Evolutionary conservation across 1,140 invertebrate genomes (phyloP).

Genomic region (Pristionchus pacificus): DNA sequence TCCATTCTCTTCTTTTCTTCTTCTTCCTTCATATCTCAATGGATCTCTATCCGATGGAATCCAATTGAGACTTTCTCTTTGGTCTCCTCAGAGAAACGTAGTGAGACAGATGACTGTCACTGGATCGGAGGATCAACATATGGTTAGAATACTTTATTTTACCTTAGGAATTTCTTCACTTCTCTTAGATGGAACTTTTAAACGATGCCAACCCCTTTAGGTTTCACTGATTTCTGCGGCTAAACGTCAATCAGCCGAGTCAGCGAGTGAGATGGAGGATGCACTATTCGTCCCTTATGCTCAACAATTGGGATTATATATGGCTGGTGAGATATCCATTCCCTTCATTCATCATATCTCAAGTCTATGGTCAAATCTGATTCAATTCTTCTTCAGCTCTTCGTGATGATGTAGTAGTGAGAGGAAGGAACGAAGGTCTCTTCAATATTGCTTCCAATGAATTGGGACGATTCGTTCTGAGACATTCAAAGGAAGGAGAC

Average conservation of each 20-base stretch:
- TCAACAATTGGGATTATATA: neutral
- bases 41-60: neutral
- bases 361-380: too few species aligned
- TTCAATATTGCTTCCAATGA: conserved; percentile 26
- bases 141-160: too few species aligned
- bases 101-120: conserved; percentile 38
- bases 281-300: neutral
- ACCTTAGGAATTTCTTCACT: neutral
- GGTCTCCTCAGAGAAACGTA: conserved; percentile 36
- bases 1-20: neutral
- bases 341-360: too few species aligned
- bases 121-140: too few species aligned
- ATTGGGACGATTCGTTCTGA: conserved; percentile 21
- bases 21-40: neutral
- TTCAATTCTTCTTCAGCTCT: too few species aligned
- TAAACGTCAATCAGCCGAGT: neutral
- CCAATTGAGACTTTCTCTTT: conserved; percentile 15
- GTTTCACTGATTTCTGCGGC: neutral
- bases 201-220: too few species aligned
- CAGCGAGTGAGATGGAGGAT: neutral
- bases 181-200: too few species aligned
- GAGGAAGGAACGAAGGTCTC: conserved; percentile 19
- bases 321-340: too few species aligned
- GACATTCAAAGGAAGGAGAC: conserved; percentile 2
- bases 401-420: conserved; percentile 8